Percentiles rank a stretch among this genome's conserved stretches.
Evolutionary conservation across 2,888 invertebrate genomes (phyloP).

Genomic region (Phyto melanocephala): DNA sequence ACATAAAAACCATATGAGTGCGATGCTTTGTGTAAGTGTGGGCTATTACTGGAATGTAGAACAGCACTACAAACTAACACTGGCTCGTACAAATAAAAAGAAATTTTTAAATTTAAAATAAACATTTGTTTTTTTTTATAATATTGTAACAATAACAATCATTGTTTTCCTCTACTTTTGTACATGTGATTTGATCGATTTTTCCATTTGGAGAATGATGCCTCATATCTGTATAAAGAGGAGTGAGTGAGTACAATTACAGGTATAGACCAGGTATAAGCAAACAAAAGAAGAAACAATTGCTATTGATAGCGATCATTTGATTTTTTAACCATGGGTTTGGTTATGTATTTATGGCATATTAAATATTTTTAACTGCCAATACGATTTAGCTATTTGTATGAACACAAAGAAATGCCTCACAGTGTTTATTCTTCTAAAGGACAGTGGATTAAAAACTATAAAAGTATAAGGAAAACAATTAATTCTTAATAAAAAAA

Average conservation of each 20-base stretch:
- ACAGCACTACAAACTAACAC: not conserved
- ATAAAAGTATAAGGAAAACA: not conserved
- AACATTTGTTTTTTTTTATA: constrained; percentile 53
- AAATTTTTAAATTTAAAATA: constrained; percentile 37
- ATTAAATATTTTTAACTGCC: constrained; percentile 64
- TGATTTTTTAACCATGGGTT: constrained; percentile 63
- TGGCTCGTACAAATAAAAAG: not conserved
- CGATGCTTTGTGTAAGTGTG: constrained; percentile 24
- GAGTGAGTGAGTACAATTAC: too few species aligned
- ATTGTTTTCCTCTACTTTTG: constrained; percentile 35
- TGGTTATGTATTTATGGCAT: constrained; percentile 63
- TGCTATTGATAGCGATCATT: constrained; percentile 61
- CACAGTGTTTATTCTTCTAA: not conserved
- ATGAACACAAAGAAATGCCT: constrained; percentile 5
- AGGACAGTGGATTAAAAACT: constrained; percentile 9
- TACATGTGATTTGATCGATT: constrained; percentile 57
- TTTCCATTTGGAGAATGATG: constrained; percentile 42
- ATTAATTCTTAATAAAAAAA: too few species aligned
- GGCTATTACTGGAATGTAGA: constrained; percentile 25
- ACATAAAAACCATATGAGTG: not conserved
- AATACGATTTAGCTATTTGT: constrained; percentile 43
- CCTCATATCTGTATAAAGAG: too few species aligned
- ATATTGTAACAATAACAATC: constrained; percentile 53
- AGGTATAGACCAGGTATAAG: not conserved
- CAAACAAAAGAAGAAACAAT: constrained; percentile 41